Base-by-base conservation (phyloP, 1,140 invertebrate genomes). In the Globodera rostochiensis region DNA sequence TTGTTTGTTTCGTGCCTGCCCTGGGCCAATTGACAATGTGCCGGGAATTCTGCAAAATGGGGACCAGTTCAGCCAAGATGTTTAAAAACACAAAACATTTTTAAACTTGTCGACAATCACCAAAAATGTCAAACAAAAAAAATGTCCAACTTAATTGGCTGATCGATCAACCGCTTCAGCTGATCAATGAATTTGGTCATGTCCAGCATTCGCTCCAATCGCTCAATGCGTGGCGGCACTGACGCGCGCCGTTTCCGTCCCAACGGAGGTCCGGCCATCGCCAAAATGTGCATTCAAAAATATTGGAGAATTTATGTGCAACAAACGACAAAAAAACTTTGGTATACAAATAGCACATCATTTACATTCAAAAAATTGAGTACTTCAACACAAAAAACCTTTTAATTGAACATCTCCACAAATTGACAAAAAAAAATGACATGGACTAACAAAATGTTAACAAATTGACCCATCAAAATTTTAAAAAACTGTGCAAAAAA, bases 171-270 rank as follows among this genome's bases (percentile, higher is more conserved):
- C 15, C 64, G 47, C 70, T 86, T 71, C n/a, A 86, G 50, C 69
- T 86, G 85, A 25, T 86, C 69, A 64, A 88, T 84, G 73, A 75
- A 87, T 71, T 73, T 80, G 4, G 86, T 88, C 73, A 88, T 60
- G 70, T 87, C 86, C 79, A 88, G 71, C 19, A 71, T 71, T 15
- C 64, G 76, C 25, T 82, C 81, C 66, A 82, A 36, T 3, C 83
- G 79, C 46, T 70, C 64, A n/a, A 82, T 45, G 46, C 81, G 69
- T 5, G 74, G 49, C 11, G 78, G 66, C 47, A 57, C 19, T 13
- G 80, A 50, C 19, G 49, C 69, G 8, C 77, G 50, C 46, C 81
- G 50, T 66, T 82, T 82, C 8, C 80, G 46, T 45, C 49, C 11
- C 25, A 71, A 13, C 46, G 69, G 69, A 6, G 69, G 69, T 19